Evolutionary conservation across 2,797 vertebrate species (phyloP), one percentile per base, ranked within the genome.

Genomic region (Eidolon dupreanum): DNA sequence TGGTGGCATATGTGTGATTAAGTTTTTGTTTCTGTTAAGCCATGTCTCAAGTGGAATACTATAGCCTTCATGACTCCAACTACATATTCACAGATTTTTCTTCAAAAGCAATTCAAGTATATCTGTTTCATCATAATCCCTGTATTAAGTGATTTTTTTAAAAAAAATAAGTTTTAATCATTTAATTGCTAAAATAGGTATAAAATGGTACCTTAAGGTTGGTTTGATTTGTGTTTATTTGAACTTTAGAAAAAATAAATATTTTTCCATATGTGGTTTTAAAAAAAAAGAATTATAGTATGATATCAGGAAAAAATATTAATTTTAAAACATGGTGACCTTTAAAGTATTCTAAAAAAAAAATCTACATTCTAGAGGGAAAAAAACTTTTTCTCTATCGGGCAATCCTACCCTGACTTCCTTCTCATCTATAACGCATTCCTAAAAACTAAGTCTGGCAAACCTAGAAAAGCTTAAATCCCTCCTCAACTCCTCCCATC

Each of bases 211-310:
- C 17, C 43, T 75, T 19, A 20, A 66, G 28, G 8, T 20, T 93
- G 53, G 70, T 87, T 73, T 88, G 38, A 81, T 57, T 89, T 94
- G 20, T 51, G 53, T 61, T 66, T 74, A 88, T 75, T 75, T 49
- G 3, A 78, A 46, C 38, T 89, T 86, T 86, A 89, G 31, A 77
- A 82, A 49, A 31, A 85, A 79, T n/a, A 66, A 57, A 17, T 38
- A 31, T 66, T n/a, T 91, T 90, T 75, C 24, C 6, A 61, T 17
- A 26, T 17, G 24, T 75, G 74, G 26, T 83, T 86, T 41, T 31
- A 36, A 6, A 41, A 57, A 38, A 33, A 57, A 71, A 33, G 36
- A 61, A 49, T 49, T 36, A 68, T 24, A 41, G 20, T 28, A 51
- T 43, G 28, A 53, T 70, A 53, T 28, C 11, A 73, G 4, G 22